Evolutionary conservation across 1,140 invertebrate species (phyloP).

Genomic region (Leptopilina clavipes): DNA sequence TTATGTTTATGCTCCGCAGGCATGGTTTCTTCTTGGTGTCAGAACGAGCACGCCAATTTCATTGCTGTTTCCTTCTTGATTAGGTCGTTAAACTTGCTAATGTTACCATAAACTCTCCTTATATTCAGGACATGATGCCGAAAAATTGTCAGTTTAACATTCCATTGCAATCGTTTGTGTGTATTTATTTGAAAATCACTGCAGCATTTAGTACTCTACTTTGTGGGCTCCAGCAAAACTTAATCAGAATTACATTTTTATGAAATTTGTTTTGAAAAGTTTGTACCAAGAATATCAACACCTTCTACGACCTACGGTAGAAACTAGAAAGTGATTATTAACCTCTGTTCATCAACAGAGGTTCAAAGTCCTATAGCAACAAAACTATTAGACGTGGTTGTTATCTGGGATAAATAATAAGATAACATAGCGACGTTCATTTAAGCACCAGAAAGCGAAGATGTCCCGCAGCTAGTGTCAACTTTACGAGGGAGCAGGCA

Average conservation of each 20-base stretch:
- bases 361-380: not conserved
- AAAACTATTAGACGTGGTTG: not conserved
- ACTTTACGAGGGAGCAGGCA: slow-evolving; percentile 71
- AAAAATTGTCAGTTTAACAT: slow-evolving; percentile 23
- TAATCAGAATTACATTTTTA: too few species aligned
- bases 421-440: slow-evolving; percentile 44
- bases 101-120: slow-evolving; percentile 46
- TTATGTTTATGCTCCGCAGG: slow-evolving; percentile 39
- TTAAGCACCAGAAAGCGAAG: slow-evolving; percentile 36
- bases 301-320: too few species aligned
- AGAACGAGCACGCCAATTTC: slow-evolving; percentile 48
- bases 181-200: not conserved
- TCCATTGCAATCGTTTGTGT: not conserved
- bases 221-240: too few species aligned
- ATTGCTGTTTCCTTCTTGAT: slow-evolving; percentile 49
- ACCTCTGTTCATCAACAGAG: too few species aligned
- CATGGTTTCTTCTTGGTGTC: slow-evolving; percentile 48
- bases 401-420: slow-evolving; percentile 15
- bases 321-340: too few species aligned
- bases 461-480: slow-evolving; percentile 70
- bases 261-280: too few species aligned
- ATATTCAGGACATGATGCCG: slow-evolving; percentile 49
- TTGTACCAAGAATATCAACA: too few species aligned
- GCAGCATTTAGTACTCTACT: too few species aligned
- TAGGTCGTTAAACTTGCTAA: slow-evolving; percentile 56